A percentile compares a stretch with the other conserved stretches of the same genome.
These are phyloP conservation scores for Genyomyrus donnyi DNA, from an alignment of 2,113 vertebrate species.

Conservation along the genomic window DNA sequence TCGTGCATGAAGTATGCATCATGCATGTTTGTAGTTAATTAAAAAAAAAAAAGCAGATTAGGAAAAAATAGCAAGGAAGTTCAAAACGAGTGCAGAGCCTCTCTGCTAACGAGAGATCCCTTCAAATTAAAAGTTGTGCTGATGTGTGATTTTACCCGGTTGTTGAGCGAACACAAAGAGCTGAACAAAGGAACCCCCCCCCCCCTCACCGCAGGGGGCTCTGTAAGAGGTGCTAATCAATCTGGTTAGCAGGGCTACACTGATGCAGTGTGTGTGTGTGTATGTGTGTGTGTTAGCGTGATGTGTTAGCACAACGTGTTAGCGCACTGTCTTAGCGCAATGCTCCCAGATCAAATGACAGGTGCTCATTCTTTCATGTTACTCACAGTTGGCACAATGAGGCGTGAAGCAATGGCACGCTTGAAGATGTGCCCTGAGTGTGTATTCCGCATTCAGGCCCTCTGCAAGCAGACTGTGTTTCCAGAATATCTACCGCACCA, in stretches of 20 bases:
- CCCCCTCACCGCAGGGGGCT: not conserved
- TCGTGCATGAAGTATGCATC: not conserved
- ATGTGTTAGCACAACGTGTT: not conserved
- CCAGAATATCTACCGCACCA: not conserved
- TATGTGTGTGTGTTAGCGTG: not conserved
- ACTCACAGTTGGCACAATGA: not conserved
- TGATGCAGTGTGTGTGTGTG: not conserved
- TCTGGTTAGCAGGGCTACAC: not conserved
- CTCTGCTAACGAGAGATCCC: not conserved
- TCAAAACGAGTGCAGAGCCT: not conserved
- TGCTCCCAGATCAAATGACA: not conserved
- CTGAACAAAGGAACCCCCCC: not conserved
- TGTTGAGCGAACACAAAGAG: not conserved
- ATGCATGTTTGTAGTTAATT: not conserved
- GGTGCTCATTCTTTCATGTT: not conserved
- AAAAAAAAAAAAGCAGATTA: not conserved
- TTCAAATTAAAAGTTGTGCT: not conserved
- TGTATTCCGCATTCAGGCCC: not conserved
- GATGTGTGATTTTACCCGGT: not conserved
- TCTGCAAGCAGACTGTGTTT: not conserved
- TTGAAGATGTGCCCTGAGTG: not conserved
- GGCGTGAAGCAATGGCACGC: not conserved
- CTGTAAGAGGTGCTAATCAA: slow-evolving; percentile 1
- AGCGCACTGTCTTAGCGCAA: not conserved
- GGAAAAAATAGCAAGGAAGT: not conserved